These are phyloP conservation scores for Crenuchus spilurus DNA, from an alignment of 2,797 vertebrate genomes.

Conservation along the genomic window DNA sequence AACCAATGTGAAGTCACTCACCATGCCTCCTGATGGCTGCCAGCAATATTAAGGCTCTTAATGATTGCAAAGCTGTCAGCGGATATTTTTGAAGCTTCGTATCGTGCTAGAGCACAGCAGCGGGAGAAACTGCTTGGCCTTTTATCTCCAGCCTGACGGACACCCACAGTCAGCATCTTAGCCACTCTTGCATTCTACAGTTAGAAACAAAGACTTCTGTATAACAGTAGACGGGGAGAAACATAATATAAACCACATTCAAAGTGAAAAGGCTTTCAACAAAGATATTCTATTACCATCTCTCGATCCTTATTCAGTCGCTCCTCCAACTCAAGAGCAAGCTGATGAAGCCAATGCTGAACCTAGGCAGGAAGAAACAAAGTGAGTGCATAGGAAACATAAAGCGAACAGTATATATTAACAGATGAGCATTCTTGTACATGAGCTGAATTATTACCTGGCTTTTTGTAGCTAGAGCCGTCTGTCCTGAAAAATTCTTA, in stretches of 20 bases:
- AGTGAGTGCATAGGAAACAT: not conserved
- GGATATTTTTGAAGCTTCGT: slow-evolving; percentile 87
- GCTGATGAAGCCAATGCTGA: slow-evolving; percentile 91
- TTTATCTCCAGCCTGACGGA: slow-evolving; percentile 83
- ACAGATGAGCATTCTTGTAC: not conserved
- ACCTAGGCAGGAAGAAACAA: slow-evolving; percentile 74
- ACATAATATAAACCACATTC: not conserved
- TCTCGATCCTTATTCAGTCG: slow-evolving; percentile 89
- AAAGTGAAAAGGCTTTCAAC: not conserved
- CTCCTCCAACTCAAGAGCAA: slow-evolving; percentile 93
- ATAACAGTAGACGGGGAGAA: not conserved
- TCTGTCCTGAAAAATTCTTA: slow-evolving; percentile 91
- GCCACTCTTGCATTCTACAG: slow-evolving; percentile 89
- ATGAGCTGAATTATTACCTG: slow-evolving; percentile 73
- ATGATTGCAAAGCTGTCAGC: slow-evolving; percentile 86
- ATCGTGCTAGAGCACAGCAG: slow-evolving; percentile 85
- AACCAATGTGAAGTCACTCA: slow-evolving; percentile 63
- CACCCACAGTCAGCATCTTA: slow-evolving; percentile 83
- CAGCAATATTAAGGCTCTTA: slow-evolving; percentile 87
- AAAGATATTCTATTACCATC: slow-evolving; percentile 74
- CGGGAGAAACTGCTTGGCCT: slow-evolving; percentile 81
- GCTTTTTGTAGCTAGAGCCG: slow-evolving; percentile 82
- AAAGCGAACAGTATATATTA: not conserved
- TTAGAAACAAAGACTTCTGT: not conserved
- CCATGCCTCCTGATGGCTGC: slow-evolving; percentile 88